phyloP scores from a whole-genome alignment of 1,140 invertebrate species.

The Anoplolepis gracilipes region DNA sequence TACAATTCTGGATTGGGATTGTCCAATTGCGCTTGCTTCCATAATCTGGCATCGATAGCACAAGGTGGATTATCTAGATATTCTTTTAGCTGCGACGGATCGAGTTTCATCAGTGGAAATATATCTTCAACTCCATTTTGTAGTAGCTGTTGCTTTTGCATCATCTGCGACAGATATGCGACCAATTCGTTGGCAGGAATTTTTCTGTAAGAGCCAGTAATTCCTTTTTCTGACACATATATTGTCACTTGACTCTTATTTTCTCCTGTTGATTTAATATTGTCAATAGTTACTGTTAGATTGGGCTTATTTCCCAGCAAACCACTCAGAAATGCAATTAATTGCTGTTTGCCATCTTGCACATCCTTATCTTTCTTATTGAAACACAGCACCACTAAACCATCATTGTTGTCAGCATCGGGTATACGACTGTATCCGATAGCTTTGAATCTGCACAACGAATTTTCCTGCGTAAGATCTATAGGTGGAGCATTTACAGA shows the following conservation, averaged over 20 bases:
- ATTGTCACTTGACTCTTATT: conserved; percentile 92
- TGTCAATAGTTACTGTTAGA: conserved; percentile 91
- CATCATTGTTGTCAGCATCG: conserved; percentile 93
- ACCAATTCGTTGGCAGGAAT: conserved; percentile 92
- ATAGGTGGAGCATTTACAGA: conserved; percentile 90
- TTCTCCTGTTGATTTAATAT: conserved; percentile 91
- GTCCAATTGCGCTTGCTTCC: conserved; percentile 96
- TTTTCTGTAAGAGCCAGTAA: conserved; percentile 88
- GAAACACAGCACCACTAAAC: conserved; percentile 93
- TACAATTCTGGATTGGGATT: conserved; percentile 96
- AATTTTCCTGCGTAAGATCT: conserved; percentile 95
- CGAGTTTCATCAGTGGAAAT: conserved; percentile 88
- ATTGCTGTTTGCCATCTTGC: conserved; percentile 90
- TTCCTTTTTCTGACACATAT: conserved; percentile 92
- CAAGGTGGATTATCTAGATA: conserved; percentile 96
- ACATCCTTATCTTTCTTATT: conserved; percentile 93
- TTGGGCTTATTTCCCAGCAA: conserved; percentile 94
- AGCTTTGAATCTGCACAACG: conserved; percentile 96
- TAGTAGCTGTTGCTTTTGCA: conserved; percentile 89
- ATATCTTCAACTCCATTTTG: conserved; percentile 89
- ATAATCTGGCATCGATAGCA: conserved; percentile 92
- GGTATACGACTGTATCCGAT: conserved; percentile 95
- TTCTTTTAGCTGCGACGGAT: conserved; percentile 92
- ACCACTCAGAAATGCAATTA: conserved; percentile 89
- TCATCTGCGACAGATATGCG: conserved; percentile 89